phyloP scores from a whole-genome alignment of 1,140 invertebrate genomes.

The Camponotus vicinus region DNA sequence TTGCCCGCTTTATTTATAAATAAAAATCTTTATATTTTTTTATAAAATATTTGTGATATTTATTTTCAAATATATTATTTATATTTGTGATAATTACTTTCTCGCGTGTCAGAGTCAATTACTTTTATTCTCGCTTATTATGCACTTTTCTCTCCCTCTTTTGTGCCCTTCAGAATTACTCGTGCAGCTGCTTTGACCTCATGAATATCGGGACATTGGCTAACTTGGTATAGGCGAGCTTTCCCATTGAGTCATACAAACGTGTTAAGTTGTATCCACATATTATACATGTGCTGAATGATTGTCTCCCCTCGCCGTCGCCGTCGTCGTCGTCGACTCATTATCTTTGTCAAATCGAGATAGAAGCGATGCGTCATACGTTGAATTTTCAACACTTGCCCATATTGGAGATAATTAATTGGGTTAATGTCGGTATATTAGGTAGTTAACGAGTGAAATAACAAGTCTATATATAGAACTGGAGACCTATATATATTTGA shows the following conservation, averaged over 20 bases:
- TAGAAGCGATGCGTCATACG: conserved; percentile 65
- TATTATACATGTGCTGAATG: conserved; percentile 41
- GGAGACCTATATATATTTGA: not conserved
- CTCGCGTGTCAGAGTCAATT: not conserved
- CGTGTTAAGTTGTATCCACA: conserved; percentile 48
- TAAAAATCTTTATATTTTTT: not conserved
- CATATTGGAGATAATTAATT: conserved; percentile 55
- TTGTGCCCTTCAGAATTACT: conserved; percentile 9
- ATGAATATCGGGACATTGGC: conserved; percentile 42
- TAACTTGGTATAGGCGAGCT: conserved; percentile 55
- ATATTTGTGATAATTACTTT: conserved; percentile 33
- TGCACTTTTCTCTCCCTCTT: not conserved
- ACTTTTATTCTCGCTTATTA: not conserved
- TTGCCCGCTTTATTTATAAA: not conserved
- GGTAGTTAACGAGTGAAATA: conserved; percentile 38
- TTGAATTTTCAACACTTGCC: conserved; percentile 40
- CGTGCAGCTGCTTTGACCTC: conserved; percentile 37
- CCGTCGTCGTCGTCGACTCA: conserved; percentile 42
- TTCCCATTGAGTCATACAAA: conserved; percentile 71
- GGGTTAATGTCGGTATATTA: conserved; percentile 39
- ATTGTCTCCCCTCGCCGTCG: conserved; percentile 31
- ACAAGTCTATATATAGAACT: conserved; percentile 18
- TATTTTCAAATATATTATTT: conserved; percentile 9
- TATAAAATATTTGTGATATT: conserved; percentile 36
- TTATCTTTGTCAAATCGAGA: conserved; percentile 74